These are phyloP conservation scores for Sesia bembeciformis DNA, from an alignment of 2,888 invertebrate genomes.

Conservation along the genomic window DNA sequence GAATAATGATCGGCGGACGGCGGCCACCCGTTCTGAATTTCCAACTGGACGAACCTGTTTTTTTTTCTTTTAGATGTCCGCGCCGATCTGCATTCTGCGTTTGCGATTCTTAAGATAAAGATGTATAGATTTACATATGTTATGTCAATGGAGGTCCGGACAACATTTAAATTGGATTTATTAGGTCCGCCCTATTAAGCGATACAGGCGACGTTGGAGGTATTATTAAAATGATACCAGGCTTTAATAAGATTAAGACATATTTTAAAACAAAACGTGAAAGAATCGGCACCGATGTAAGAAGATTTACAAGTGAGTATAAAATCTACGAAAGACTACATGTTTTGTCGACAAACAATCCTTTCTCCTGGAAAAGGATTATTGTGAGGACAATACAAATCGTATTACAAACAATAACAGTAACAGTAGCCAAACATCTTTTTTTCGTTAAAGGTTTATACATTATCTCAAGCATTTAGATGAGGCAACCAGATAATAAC, in stretches of 20 bases:
- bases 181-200: conserved; percentile 57
- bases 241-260: not conserved
- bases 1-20: conserved; percentile 61
- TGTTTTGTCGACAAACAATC: conserved; percentile 26
- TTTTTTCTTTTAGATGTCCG: conserved; percentile 44
- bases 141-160: conserved; percentile 64
- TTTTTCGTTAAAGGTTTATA: conserved; percentile 29
- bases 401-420: conserved; percentile 46
- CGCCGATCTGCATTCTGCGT: conserved; percentile 51
- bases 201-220: conserved; percentile 53
- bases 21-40: conserved; percentile 66
- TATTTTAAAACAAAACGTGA: not conserved
- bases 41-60: conserved; percentile 47
- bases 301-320: too few species aligned
- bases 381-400: conserved; percentile 47
- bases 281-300: too few species aligned
- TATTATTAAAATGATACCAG: conserved; percentile 17
- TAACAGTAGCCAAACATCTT: conserved; percentile 48
- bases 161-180: conserved; percentile 72
- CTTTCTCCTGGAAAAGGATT: conserved; percentile 48
- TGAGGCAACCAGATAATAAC: conserved; percentile 40
- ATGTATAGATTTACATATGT: conserved; percentile 73
- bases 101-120: conserved; percentile 71
- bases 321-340: too few species aligned
- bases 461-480: conserved; percentile 39